Conservation (phyloP, 2,888 invertebrate species). For the Himalopsyche japonica region DNA sequence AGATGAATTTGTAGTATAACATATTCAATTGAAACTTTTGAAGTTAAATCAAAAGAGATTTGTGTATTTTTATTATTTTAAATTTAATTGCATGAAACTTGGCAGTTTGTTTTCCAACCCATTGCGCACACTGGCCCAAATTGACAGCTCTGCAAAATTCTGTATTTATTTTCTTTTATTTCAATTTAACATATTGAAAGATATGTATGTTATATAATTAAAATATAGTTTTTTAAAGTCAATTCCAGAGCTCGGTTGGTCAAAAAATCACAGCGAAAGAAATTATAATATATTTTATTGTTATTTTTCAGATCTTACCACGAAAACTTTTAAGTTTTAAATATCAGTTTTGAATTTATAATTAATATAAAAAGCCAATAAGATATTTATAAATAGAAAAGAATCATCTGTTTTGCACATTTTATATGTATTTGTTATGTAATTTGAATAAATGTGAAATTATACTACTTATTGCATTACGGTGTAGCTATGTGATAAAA, state of each 20-base stretch:
- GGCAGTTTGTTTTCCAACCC: neutral
- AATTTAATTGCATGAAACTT: neutral
- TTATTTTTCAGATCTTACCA: no score
- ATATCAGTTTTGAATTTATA: neutral
- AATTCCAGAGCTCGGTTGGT: no score
- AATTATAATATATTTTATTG: no score
- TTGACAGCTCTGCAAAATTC: no score
- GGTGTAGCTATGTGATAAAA: neutral
- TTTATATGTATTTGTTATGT: neutral
- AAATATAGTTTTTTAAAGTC: no score
- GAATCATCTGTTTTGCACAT: neutral
- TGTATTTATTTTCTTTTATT: no score
- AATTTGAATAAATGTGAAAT: neutral
- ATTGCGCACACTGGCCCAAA: no score
- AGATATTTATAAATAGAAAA: neutral
- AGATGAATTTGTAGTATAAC: neutral
- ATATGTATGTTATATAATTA: no score
- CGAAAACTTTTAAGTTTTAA: no score
- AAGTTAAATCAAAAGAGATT: neutral
- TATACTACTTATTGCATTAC: neutral
- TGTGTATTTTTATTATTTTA: neutral
- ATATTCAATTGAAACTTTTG: neutral
- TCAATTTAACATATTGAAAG: no score
- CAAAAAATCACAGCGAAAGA: no score
- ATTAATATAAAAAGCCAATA: neutral